Evolutionary conservation across 2,888 invertebrate genomes (phyloP).

Genomic region (Chydorus sphaericus): DNA sequence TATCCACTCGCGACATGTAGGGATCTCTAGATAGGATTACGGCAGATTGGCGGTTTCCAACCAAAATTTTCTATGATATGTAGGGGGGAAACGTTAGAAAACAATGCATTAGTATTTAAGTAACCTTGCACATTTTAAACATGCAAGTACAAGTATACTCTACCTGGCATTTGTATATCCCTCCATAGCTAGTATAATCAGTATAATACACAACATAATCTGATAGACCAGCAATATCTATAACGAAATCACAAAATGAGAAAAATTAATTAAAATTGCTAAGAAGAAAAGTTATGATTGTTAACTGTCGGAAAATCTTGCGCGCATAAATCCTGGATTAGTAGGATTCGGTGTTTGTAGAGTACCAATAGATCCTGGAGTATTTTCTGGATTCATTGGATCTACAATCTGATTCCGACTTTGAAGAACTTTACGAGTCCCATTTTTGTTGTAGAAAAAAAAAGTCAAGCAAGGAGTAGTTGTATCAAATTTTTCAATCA

Average conservation of each 20-base stretch:
- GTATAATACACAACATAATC: conserved; percentile 57
- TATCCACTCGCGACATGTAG: conserved; percentile 32
- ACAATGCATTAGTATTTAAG: no score
- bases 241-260: no score
- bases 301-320: conserved; percentile 66
- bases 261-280: no score
- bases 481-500: conserved; percentile 65
- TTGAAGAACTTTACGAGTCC: conserved; percentile 50
- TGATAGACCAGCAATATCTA: conserved; percentile 58
- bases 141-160: no score
- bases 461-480: conserved; percentile 61
- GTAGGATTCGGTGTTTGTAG: conserved; percentile 39
- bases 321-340: conserved; percentile 50
- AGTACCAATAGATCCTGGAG: conserved; percentile 59
- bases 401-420: conserved; percentile 50
- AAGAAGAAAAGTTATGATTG: no score
- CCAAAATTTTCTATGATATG: conserved; percentile 50
- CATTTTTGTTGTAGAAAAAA: conserved; percentile 44
- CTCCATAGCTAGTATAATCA: conserved; percentile 58
- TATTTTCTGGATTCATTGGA: conserved; percentile 57
- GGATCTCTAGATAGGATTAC: conserved; percentile 61
- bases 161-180: conserved; percentile 67
- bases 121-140: no score
- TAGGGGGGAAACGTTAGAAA: no score
- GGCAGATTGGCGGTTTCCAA: conserved; percentile 59